Evolutionary conservation across 2,797 vertebrate species (phyloP).

Genomic region (Setipinna tenuifilis): DNA sequence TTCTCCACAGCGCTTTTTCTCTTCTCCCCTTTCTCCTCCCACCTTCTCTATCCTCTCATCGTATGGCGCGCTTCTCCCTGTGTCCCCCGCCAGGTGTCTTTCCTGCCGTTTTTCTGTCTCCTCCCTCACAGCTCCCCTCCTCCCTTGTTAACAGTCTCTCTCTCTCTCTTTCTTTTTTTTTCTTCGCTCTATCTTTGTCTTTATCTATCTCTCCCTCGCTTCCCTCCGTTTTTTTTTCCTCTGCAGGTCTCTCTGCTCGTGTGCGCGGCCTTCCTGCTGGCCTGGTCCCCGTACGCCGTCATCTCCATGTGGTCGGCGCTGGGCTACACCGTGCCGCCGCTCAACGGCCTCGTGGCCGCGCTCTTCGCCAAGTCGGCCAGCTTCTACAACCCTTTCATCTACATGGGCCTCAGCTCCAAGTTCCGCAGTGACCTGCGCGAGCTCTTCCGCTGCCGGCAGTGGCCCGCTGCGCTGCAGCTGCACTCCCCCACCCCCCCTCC

Average conservation of each 20-base stretch:
- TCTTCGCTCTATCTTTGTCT: neutral
- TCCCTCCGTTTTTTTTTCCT: neutral
- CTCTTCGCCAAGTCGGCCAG: slow-evolving; percentile 67
- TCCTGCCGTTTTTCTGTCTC: neutral
- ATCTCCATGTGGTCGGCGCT: slow-evolving; percentile 76
- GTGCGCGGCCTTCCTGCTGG: slow-evolving; percentile 71
- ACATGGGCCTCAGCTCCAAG: slow-evolving; percentile 63
- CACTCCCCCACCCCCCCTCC: slow-evolving; percentile 8
- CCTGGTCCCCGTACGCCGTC: slow-evolving; percentile 77
- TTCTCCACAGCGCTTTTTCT: neutral
- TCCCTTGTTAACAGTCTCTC: neutral
- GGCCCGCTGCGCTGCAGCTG: slow-evolving; percentile 45
- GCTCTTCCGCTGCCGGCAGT: slow-evolving; percentile 53
- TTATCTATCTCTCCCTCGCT: neutral
- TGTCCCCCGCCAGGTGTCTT: slow-evolving; percentile 1
- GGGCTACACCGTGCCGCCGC: slow-evolving; percentile 66
- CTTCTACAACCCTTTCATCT: slow-evolving; percentile 66
- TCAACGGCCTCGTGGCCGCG: slow-evolving; percentile 72
- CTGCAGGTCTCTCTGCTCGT: slow-evolving; percentile 71
- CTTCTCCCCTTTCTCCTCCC: neutral
- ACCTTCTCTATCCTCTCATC: neutral
- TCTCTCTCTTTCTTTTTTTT: too few species aligned
- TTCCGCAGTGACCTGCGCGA: slow-evolving; percentile 62
- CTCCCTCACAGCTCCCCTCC: neutral
- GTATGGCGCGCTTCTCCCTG: neutral